phyloP scores from a whole-genome alignment of 2,797 vertebrate species.

The Chaetophractus vellerosus region DNA sequence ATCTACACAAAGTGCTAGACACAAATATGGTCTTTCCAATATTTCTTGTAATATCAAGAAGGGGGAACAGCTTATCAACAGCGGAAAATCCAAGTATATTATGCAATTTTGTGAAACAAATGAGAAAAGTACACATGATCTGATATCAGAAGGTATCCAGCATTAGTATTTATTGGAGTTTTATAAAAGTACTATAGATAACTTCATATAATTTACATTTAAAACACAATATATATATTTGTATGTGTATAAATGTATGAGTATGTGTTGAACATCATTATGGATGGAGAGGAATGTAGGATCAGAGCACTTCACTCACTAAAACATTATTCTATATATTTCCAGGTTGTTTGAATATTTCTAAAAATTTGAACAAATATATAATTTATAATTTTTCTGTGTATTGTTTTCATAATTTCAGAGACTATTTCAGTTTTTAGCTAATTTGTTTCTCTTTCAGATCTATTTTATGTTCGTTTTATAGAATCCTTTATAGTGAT shows the following conservation, averaged over 20 bases:
- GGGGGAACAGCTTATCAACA: neutral
- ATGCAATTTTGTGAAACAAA: neutral
- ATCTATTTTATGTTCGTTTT: neutral
- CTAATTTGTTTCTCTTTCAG: neutral
- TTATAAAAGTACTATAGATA: neutral
- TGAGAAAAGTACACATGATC: neutral
- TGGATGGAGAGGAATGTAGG: neutral
- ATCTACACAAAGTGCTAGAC: neutral
- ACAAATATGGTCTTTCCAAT: neutral
- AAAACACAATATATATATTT: neutral
- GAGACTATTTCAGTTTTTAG: neutral
- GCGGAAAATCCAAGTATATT: neutral
- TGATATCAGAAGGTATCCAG: neutral
- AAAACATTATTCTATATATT: neutral
- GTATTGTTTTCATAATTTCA: neutral
- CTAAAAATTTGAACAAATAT: neutral
- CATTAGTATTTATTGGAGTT: neutral
- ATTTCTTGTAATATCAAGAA: neutral
- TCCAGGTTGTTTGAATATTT: neutral
- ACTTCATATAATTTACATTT: neutral
- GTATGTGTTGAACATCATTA: neutral
- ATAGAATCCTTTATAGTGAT: neutral
- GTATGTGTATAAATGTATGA: too few relatives aligned
- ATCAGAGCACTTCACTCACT: neutral
- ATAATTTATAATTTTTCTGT: neutral